Evolutionary conservation across 2,888 invertebrate species (phyloP).

Genomic region (Listrodromus nycthemerus): DNA sequence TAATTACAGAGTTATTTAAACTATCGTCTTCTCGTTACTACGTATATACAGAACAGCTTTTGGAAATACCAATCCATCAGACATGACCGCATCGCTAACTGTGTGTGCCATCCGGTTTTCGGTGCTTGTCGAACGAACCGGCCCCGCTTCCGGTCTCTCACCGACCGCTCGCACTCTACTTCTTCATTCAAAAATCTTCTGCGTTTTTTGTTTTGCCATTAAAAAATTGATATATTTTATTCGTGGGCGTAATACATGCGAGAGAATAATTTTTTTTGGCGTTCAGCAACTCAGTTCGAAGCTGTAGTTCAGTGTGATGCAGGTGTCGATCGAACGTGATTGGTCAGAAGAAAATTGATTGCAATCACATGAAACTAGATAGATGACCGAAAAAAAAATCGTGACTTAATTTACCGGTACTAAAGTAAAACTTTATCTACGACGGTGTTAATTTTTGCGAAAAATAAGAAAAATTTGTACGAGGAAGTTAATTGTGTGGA

Average conservation of each 20-base stretch:
- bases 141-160: constrained; percentile 2
- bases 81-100: constrained; percentile 43
- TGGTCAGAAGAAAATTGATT: not conserved
- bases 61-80: constrained; percentile 57
- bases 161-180: constrained; percentile 11
- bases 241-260: not conserved
- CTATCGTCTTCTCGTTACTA: constrained; percentile 64
- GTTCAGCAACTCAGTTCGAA: not conserved
- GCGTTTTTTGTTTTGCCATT: not conserved
- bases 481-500: not conserved
- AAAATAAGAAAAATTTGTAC: not conserved
- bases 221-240: not conserved
- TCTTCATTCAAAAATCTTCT: constrained; percentile 14
- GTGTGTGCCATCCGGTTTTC: constrained; percentile 52
- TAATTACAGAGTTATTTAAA: constrained; percentile 69
- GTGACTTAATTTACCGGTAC: not conserved
- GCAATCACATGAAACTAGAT: not conserved
- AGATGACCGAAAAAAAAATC: not conserved
- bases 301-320: not conserved
- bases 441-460: not conserved
- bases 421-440: not conserved
- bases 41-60: constrained; percentile 66
- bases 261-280: not conserved
- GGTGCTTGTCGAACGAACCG: not conserved
- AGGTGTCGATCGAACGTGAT: not conserved